Conservation (phyloP, 2,113 vertebrate species). For the Chroicocephalus ridibundus region DNA sequence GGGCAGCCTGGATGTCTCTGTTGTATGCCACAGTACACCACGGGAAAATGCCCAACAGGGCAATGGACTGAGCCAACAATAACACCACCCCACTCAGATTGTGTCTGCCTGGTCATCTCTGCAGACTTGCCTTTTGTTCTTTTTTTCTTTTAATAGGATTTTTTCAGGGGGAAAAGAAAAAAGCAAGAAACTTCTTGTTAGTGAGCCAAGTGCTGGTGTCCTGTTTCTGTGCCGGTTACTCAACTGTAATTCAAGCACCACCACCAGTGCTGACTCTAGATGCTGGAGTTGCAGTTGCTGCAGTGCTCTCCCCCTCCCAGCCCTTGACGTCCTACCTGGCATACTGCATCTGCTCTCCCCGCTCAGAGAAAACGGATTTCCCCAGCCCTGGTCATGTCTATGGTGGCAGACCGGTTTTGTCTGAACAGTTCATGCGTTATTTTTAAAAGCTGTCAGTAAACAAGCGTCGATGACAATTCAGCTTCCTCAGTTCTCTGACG, state of each 20-base stretch:
- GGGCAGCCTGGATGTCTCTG: neutral
- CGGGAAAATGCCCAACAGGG: neutral
- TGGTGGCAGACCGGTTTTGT: neutral
- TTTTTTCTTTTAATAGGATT: neutral
- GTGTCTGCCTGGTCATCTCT: neutral
- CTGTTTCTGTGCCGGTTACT: neutral
- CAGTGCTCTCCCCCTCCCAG: fast-evolving
- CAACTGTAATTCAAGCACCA: neutral
- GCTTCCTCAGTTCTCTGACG: slow-evolving; percentile 43
- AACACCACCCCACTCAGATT: neutral
- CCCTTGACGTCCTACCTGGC: neutral
- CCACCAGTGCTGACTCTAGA: neutral
- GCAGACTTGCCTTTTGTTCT: neutral
- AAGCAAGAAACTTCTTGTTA: neutral
- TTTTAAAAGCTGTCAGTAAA: slow-evolving; percentile 20
- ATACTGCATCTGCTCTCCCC: neutral
- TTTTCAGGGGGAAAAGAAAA: neutral
- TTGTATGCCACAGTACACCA: neutral
- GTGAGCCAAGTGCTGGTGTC: neutral
- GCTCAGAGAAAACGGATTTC: neutral
- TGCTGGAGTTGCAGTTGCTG: neutral
- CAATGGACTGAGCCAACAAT: neutral
- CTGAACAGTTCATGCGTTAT: neutral
- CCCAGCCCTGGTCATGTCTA: neutral
- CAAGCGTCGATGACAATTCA: neutral